Percentiles rank a stretch among this genome's conserved stretches.
Evolutionary conservation across 2,888 invertebrate species (phyloP).

Genomic region (Oligia strigilis): DNA sequence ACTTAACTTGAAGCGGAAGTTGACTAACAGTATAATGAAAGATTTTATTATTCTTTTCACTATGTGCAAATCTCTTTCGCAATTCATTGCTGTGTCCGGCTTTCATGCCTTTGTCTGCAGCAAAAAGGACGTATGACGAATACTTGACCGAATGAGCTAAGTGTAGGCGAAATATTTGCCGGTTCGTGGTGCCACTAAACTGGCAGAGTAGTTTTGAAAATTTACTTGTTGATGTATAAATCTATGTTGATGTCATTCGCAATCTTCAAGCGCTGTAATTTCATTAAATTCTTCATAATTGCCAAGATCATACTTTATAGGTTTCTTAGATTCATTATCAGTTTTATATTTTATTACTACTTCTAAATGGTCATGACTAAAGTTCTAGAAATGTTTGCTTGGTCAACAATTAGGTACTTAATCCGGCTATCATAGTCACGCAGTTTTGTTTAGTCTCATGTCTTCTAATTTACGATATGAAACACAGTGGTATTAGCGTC

Average conservation of each 20-base stretch:
- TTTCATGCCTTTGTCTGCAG: conserved; percentile 56
- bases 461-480: conserved; percentile 27
- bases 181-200: conserved; percentile 45
- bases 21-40: conserved; percentile 32
- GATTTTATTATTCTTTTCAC: conserved; percentile 49
- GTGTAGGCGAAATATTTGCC: conserved; percentile 64
- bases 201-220: conserved; percentile 54
- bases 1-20: conserved; percentile 37
- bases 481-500: conserved; percentile 22
- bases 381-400: not conserved
- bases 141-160: conserved; percentile 64
- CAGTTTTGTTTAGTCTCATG: conserved; percentile 11
- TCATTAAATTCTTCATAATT: not conserved
- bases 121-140: conserved; percentile 66
- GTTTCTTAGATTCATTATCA: not conserved
- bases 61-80: conserved; percentile 60
- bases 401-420: conserved; percentile 3
- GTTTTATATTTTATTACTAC: too few relatives aligned
- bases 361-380: not conserved
- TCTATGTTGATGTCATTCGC: conserved; percentile 28
- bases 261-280: not conserved
- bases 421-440: not conserved
- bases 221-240: conserved; percentile 20
- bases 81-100: conserved; percentile 60
- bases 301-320: not conserved